Evolutionary conservation across 1,140 invertebrate species (phyloP).

Genomic region (Drosophila nigromelanica): DNA sequence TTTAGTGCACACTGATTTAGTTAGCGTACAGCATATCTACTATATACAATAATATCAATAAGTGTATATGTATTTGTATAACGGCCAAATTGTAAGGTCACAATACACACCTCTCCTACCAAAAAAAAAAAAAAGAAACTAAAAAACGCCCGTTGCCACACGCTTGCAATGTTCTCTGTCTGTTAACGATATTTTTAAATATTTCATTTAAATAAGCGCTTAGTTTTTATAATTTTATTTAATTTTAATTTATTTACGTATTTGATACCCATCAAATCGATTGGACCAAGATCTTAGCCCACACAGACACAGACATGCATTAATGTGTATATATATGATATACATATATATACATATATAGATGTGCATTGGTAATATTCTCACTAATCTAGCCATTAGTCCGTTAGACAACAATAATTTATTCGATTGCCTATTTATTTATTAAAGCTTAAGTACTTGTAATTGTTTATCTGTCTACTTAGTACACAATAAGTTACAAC

Average conservation of each 20-base stretch:
- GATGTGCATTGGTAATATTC: neutral
- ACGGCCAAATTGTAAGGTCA: conserved; percentile 15
- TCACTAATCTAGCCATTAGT: conserved; percentile 21
- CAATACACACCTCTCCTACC: conserved; percentile 4
- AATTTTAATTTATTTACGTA: neutral
- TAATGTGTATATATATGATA: conserved; percentile 1
- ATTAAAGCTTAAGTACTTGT: conserved; percentile 27
- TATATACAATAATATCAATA: neutral
- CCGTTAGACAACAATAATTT: conserved; percentile 7
- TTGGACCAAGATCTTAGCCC: conserved; percentile 16
- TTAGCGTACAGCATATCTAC: conserved; percentile 1
- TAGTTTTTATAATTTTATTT: neutral
- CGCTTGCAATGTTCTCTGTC: conserved; percentile 7
- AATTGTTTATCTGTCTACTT: conserved; percentile 5
- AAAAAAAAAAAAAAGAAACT: neutral
- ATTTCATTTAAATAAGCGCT: neutral
- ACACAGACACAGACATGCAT: neutral
- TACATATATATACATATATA: conserved; percentile 4
- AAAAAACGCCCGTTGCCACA: neutral
- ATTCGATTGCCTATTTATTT: conserved; percentile 33
- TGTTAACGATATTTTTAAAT: neutral
- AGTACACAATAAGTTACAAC: conserved; percentile 26
- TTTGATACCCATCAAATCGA: neutral
- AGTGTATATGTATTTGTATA: conserved; percentile 30
- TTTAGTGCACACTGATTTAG: conserved; percentile 13